Percentiles rank a stretch among this genome's conserved stretches.
These are phyloP conservation scores for Proisotoma minuta DNA, from an alignment of 2,888 invertebrate genomes.

Conservation along the genomic window DNA sequence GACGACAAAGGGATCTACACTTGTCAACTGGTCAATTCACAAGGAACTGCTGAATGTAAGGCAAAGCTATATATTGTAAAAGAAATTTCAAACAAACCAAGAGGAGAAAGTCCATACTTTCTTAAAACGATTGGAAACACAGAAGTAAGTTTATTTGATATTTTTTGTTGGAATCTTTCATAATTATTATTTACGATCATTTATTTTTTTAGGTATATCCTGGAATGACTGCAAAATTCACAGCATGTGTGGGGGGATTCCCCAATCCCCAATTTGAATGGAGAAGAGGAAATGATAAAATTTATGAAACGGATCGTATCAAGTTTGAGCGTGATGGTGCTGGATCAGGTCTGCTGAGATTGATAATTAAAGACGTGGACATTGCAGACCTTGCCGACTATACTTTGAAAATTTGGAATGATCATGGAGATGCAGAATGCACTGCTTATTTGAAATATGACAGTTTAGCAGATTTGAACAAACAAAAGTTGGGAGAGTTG, in stretches of 20 bases:
- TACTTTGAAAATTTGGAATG: slow-evolving; percentile 74
- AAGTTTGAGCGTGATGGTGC: slow-evolving; percentile 78
- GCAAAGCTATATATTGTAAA: slow-evolving; percentile 70
- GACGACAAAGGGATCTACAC: slow-evolving; percentile 60
- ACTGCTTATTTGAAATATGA: slow-evolving; percentile 75
- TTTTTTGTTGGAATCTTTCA: too few species aligned
- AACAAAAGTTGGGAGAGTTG: slow-evolving; percentile 58
- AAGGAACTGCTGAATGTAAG: slow-evolving; percentile 30
- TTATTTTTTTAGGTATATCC: too few species aligned
- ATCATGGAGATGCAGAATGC: slow-evolving; percentile 76
- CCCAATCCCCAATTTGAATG: slow-evolving; percentile 85
- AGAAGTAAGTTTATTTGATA: too few species aligned
- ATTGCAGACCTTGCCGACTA: slow-evolving; percentile 77
- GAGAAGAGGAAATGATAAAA: slow-evolving; percentile 72
- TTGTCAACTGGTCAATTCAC: slow-evolving; percentile 39
- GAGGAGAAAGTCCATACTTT: slow-evolving; percentile 73
- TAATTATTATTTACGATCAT: too few species aligned
- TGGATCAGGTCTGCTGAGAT: slow-evolving; percentile 71
- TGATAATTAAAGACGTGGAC: slow-evolving; percentile 63
- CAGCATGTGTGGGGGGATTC: slow-evolving; percentile 65
- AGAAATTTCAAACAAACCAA: slow-evolving; percentile 61
- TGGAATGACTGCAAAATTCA: slow-evolving; percentile 25
- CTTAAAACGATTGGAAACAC: slow-evolving; percentile 83
- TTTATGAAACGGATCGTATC: slow-evolving; percentile 67
- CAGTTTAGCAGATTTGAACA: slow-evolving; percentile 51